These are phyloP conservation scores for Eulemur albifrons DNA, from an alignment of 2,797 vertebrate species.

Conservation along the genomic window DNA sequence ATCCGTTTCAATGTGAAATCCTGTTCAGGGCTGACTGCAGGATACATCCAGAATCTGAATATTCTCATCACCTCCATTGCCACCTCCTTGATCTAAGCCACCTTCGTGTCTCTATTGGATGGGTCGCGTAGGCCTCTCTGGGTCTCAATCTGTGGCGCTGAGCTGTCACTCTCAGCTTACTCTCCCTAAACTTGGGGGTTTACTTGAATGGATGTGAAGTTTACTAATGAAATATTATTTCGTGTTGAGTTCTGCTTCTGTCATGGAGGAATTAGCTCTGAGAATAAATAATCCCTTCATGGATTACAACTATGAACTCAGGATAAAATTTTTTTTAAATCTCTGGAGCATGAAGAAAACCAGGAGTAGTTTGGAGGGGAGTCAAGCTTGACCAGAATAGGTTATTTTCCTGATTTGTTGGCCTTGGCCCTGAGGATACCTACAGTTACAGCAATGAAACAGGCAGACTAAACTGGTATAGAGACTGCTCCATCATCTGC, in stretches of 20 bases:
- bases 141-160: too few species aligned
- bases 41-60: not conserved
- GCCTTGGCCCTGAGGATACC: too few species aligned
- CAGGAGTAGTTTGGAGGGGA: not conserved
- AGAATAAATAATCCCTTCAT: not conserved
- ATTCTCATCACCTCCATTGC: not conserved
- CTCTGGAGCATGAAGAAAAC: not conserved
- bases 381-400: not conserved
- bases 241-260: not conserved
- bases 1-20: not conserved
- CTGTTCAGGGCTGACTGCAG: not conserved
- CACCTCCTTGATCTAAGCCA: too few species aligned
- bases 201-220: not conserved
- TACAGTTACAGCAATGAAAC: not conserved
- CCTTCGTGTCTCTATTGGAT: not conserved
- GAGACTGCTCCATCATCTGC: not conserved
- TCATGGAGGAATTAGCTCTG: not conserved
- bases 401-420: not conserved
- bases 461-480: not conserved
- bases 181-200: not conserved
- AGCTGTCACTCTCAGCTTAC: not conserved
- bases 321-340: not conserved
- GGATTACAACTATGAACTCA: not conserved
- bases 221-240: not conserved
- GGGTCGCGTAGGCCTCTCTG: not conserved